A percentile compares a stretch with the other conserved stretches of the same genome.
These are phyloP conservation scores for Nothura maculosa DNA, from an alignment of 2,797 vertebrate species.

Conservation along the genomic window DNA sequence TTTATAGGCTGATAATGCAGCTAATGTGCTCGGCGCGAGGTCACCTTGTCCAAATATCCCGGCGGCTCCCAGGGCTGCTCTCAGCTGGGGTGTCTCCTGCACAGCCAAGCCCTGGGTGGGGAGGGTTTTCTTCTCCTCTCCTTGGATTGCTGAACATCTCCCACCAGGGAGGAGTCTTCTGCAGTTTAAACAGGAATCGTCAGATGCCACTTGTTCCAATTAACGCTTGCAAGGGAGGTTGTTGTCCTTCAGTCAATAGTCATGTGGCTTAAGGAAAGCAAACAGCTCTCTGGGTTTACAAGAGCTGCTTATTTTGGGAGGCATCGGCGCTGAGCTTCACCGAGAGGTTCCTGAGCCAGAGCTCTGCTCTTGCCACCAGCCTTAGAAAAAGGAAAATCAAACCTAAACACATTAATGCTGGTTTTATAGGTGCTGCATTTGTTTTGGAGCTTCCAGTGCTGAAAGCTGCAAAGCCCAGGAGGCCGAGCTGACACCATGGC, in stretches of 20 bases:
- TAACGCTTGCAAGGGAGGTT: conserved; percentile 42
- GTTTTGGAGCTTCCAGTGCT: background rate
- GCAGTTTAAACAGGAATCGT: conserved; percentile 51
- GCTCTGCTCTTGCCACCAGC: conserved; percentile 26
- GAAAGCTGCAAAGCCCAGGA: background rate
- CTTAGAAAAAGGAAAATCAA: conserved; percentile 41
- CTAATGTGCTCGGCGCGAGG: conserved; percentile 63
- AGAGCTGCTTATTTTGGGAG: conserved; percentile 10
- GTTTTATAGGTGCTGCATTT: conserved; percentile 17
- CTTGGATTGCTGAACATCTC: conserved; percentile 44
- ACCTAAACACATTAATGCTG: accelerated
- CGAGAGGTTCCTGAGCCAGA: background rate
- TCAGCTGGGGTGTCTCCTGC: background rate
- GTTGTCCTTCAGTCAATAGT: conserved; percentile 19
- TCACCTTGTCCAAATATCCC: conserved; percentile 80
- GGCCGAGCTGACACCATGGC: background rate
- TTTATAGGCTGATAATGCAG: conserved; percentile 49
- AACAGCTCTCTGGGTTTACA: background rate
- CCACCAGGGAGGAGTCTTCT: conserved; percentile 19
- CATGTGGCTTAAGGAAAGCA: conserved; percentile 35
- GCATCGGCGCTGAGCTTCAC: background rate
- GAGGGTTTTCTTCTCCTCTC: background rate
- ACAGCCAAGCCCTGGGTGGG: background rate
- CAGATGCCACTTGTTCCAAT: conserved; percentile 44
- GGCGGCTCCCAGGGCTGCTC: conserved; percentile 22